Base-by-base conservation (phyloP, 35 echinoderm and acorn worm species). In the Hemicentrotus pulcherrimus region DNA sequence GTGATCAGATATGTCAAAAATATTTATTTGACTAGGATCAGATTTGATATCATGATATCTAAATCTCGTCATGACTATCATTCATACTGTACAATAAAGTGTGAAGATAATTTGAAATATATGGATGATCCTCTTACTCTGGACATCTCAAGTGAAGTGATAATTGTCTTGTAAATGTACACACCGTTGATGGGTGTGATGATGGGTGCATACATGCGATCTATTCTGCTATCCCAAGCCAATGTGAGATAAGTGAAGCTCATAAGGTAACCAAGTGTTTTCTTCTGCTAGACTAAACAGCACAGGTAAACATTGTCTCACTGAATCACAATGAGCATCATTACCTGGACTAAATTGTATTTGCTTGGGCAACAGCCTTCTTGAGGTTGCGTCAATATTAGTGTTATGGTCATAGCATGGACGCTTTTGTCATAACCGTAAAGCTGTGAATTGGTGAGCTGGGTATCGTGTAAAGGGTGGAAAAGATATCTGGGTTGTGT, bases 241-340 rank as follows among this genome's bases (percentile, higher is more conserved):
- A 90, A 41, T 11, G 88, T 90, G 88, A 41, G 88, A 90, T 90
- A 90, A 47, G 32, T 90, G 19, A 47, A 47, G n/a, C 32, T 33
- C 28, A 31, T 31, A 86, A 86, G 24, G 32, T 32, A 33, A 90
- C 32, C 32, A 47, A 90, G 88, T 90, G 88, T 90, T 90, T 90
- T 90, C 52, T 90, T 47, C 46, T 90, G 32, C 19, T 31, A 90
- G 88, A 90, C 88, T 90, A 90, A 90, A 90, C 46, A 90, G 31
- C 15, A 45, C 46, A 47, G 88, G 88, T 47, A 90, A 90, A 90
- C 88, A 90, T 90, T 90, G 88, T 90, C 46, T 90, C 33, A 90
- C 15, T 35, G 0, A 28, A 47, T 5, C 15, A 90, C 88, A 33
- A 90, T 47, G 88, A 47, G 32, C 31, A 32, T 90, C 88, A 90